Base-by-base conservation (phyloP, 1,140 invertebrate genomes). In the Sminthurides bifidus region DNA sequence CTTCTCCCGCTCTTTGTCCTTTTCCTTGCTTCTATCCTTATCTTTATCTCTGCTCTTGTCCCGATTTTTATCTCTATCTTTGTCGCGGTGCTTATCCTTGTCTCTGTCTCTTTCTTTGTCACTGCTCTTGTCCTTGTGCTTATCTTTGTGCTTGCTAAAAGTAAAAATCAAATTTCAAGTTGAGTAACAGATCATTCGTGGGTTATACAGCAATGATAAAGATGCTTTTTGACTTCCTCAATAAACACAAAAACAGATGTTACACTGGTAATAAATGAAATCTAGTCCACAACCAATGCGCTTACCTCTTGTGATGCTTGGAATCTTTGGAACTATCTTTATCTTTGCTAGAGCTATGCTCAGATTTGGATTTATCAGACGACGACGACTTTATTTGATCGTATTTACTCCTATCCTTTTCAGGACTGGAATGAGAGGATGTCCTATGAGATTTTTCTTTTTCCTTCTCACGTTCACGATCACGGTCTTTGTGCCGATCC, bases 1-100 rank as follows among this genome's bases (percentile, higher is more conserved):
- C 56, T 79, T 26, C 10, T 76, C 17, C 81, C 77, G 65, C 78
- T 78, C 51, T 80, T 77, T 66, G 76, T 77, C 65, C 73, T 30
- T n/a, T n/a, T n/a, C n/a, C n/a, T n/a, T n/a, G n/a, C n/a, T n/a
- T n/a, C n/a, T n/a, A n/a, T n/a, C n/a, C n/a, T n/a, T n/a, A n/a
- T n/a, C n/a, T n/a, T n/a, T n/a, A 41, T 71, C 69, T 45, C 68
- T 71, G 41, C 69, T 70, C 38, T 21, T 12, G 8, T 31, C 38
- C 6, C 58, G 21, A 15, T 31, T 38, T 50, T 67, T 65, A 17
- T 64, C 65, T 67, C 52, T 61, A 38, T 33, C 61, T 51, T 61
- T 63, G 30, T 64, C 59, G 1, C 60, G 54, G 29, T 60, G 37
- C 30, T 64, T 66, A 24, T 65, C 62, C 52, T 64, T 66, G n/a